A percentile compares a stretch with the other conserved stretches of the same genome.
Conservation (phyloP, 2,113 vertebrate genomes). For the Paracanthobrama guichenoti region DNA sequence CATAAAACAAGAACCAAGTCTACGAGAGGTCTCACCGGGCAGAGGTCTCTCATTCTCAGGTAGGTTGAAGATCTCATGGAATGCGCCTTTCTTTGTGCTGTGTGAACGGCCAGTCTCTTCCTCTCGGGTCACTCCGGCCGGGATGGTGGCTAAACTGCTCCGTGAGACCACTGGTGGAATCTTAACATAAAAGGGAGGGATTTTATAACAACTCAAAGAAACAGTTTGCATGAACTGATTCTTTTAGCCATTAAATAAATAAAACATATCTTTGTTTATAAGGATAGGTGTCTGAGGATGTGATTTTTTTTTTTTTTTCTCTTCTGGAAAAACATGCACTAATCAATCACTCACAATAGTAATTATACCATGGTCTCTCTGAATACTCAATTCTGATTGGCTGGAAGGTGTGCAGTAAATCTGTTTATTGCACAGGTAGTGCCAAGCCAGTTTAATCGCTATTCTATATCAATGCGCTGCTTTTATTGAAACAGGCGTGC, state of each 20-base stretch:
- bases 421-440: too few relatives aligned
- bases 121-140: constrained; percentile 81
- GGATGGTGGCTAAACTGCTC: constrained; percentile 78
- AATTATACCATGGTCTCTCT: neutral
- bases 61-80: constrained; percentile 94
- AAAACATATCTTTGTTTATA: neutral
- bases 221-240: neutral
- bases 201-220: neutral
- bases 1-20: neutral
- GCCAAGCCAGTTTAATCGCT: too few relatives aligned
- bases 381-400: too few relatives aligned
- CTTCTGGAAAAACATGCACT: neutral
- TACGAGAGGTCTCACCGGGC: constrained; percentile 75
- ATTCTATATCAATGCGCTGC: too few relatives aligned
- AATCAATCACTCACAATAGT: neutral
- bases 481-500: too few relatives aligned
- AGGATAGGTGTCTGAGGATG: neutral
- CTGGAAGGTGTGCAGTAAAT: too few relatives aligned
- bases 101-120: constrained; percentile 87
- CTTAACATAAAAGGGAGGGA: constrained; percentile 66
- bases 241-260: neutral
- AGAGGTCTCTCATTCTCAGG: constrained; percentile 90
- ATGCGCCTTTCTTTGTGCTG: constrained; percentile 89
- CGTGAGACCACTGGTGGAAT: constrained; percentile 84
- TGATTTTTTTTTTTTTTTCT: neutral